phyloP scores from a whole-genome alignment of 1,140 invertebrate genomes.

The Psix sp. region DNA sequence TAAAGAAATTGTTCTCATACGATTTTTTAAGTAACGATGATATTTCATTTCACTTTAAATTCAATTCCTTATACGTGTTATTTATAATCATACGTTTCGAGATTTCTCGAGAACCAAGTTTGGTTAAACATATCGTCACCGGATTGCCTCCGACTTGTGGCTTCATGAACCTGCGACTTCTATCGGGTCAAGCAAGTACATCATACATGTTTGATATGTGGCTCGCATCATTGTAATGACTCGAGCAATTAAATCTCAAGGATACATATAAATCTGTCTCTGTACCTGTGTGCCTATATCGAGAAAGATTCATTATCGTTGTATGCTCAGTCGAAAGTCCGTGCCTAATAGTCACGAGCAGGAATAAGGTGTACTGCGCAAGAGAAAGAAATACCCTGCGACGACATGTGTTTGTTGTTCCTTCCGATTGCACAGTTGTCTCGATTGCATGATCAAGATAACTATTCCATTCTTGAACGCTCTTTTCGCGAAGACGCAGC shows the following conservation, averaged over 20 bases:
- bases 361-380: constrained; percentile 53
- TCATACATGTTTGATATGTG: constrained; percentile 33
- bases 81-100: too few species aligned
- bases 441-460: constrained; percentile 53
- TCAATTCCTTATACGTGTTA: too few species aligned
- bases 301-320: constrained; percentile 61
- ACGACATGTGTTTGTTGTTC: constrained; percentile 61
- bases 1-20: too few species aligned
- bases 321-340: constrained; percentile 58
- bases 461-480: constrained; percentile 47
- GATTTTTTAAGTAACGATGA: too few species aligned
- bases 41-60: too few species aligned
- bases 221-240: constrained; percentile 58
- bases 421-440: constrained; percentile 58
- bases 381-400: constrained; percentile 51
- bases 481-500: constrained; percentile 24
- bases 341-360: constrained; percentile 59
- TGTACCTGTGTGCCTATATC: constrained; percentile 55
- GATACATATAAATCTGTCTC: constrained; percentile 58
- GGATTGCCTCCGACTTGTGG: constrained; percentile 1
- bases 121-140: too few species aligned
- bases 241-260: constrained; percentile 56
- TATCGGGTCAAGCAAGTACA: constrained; percentile 18
- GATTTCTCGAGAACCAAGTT: too few species aligned
- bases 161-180: constrained; percentile 30